Conservation (phyloP, 2,888 invertebrate species). For the Nezara viridula region DNA sequence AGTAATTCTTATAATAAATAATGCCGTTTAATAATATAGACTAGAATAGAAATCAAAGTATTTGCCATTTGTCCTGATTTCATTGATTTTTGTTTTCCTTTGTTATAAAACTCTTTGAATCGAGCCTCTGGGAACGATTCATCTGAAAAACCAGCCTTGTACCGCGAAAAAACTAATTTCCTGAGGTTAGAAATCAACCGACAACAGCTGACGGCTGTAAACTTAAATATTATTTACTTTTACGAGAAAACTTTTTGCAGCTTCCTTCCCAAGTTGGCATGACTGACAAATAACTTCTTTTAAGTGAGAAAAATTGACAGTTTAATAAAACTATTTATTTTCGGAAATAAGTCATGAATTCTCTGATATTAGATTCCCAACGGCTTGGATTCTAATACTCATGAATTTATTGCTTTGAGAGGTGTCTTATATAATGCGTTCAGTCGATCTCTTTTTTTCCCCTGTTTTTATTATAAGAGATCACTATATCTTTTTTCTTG, state of each 20-base stretch:
- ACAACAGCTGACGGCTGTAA: background rate
- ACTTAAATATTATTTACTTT: background rate
- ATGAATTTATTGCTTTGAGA: background rate
- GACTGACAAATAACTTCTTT: background rate
- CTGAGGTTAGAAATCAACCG: background rate
- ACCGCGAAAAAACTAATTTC: background rate
- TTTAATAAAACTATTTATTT: conserved; percentile 40
- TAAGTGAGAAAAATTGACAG: background rate
- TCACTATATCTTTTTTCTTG: too few relatives aligned
- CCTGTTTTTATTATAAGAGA: too few relatives aligned
- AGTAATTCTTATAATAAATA: too few relatives aligned
- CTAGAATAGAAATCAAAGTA: too few relatives aligned
- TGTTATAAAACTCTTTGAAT: background rate
- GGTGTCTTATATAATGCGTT: background rate
- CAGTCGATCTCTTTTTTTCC: background rate
- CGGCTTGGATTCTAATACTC: background rate
- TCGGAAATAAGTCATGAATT: background rate
- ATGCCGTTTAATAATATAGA: too few relatives aligned
- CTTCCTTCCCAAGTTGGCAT: background rate
- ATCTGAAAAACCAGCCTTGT: background rate
- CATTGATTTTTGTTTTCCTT: background rate
- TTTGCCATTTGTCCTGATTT: background rate
- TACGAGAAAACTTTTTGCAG: too few relatives aligned
- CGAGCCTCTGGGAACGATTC: background rate
- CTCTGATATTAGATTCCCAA: background rate